A percentile compares a stretch with the other conserved stretches of the same genome.
Evolutionary conservation across 2,113 vertebrate species (phyloP).

Genomic region (Turdus rufiventris): DNA sequence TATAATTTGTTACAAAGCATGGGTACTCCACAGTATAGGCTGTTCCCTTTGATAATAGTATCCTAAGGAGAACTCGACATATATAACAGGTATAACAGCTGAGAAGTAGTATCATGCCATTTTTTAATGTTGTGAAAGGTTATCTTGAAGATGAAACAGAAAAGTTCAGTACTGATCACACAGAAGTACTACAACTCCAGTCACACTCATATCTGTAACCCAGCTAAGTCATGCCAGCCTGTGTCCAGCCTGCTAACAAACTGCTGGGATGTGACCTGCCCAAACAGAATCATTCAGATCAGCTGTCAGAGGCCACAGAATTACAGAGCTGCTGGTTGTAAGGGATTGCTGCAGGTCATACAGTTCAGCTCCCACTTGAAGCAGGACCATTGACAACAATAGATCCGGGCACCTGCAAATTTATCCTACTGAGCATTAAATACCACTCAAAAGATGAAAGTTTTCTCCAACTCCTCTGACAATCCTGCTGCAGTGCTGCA

Average conservation of each 20-base stretch:
- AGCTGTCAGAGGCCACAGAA: not conserved
- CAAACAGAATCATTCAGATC: not conserved
- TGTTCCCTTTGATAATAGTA: not conserved
- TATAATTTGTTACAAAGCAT: not conserved
- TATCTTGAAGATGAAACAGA: not conserved
- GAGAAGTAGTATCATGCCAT: not conserved
- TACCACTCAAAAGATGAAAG: not conserved
- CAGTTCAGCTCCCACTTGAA: not conserved
- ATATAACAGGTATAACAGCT: not conserved
- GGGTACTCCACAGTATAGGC: not conserved
- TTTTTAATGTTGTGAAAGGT: not conserved
- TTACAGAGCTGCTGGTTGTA: not conserved
- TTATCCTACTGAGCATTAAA: not conserved
- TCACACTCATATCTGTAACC: fast-evolving
- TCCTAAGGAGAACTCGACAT: not conserved
- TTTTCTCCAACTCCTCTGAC: not conserved
- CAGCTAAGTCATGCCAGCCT: not conserved
- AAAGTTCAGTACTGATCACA: not conserved
- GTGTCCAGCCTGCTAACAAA: not conserved
- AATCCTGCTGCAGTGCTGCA: not conserved
- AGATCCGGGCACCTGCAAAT: not conserved
- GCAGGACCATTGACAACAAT: not conserved
- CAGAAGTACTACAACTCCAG: not conserved
- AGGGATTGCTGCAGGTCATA: not conserved
- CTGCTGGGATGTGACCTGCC: not conserved